Percentiles rank a stretch among this genome's conserved stretches.
Evolutionary conservation across 2,888 invertebrate genomes (phyloP).

Genomic region (Selenia dentaria): DNA sequence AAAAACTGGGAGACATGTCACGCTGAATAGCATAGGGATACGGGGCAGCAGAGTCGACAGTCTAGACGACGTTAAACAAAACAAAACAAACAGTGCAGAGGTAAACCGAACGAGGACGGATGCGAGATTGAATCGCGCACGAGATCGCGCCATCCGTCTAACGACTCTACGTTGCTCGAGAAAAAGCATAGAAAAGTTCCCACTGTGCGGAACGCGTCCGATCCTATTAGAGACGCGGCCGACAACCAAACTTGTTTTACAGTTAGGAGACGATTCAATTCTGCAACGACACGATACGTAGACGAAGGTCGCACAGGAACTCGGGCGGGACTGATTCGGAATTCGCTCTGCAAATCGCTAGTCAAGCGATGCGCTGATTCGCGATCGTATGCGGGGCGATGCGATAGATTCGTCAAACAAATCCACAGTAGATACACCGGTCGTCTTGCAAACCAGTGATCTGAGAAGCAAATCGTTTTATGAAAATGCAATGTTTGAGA

Average conservation of each 20-base stretch:
- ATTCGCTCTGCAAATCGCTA: slow-evolving; percentile 60
- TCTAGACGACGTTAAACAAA: slow-evolving; percentile 20
- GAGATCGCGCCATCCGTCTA: slow-evolving; percentile 32
- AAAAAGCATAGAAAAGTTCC: slow-evolving; percentile 62
- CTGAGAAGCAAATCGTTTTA: slow-evolving; percentile 12
- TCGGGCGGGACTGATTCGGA: slow-evolving; percentile 63
- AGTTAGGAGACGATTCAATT: slow-evolving; percentile 71
- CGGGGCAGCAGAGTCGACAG: slow-evolving; percentile 32
- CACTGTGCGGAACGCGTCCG: slow-evolving; percentile 56
- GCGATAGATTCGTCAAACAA: slow-evolving; percentile 32
- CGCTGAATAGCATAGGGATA: slow-evolving; percentile 16
- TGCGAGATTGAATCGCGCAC: slow-evolving; percentile 41
- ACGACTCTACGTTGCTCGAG: slow-evolving; percentile 51
- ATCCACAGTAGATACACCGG: neutral
- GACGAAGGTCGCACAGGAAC: slow-evolving; percentile 73
- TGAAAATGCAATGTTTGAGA: slow-evolving; percentile 5
- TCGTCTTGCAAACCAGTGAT: neutral
- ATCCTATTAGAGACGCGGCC: slow-evolving; percentile 69
- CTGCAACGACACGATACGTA: slow-evolving; percentile 67
- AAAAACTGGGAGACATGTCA: slow-evolving; percentile 19
- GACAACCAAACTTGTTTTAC: slow-evolving; percentile 77
- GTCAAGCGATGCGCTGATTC: slow-evolving; percentile 28
- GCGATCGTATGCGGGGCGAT: slow-evolving; percentile 30
- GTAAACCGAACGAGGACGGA: slow-evolving; percentile 35
- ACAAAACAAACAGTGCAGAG: slow-evolving; percentile 38